phyloP scores from a whole-genome alignment of 1,140 invertebrate species.

The Pachyrhynchus sulphureomaculatus region DNA sequence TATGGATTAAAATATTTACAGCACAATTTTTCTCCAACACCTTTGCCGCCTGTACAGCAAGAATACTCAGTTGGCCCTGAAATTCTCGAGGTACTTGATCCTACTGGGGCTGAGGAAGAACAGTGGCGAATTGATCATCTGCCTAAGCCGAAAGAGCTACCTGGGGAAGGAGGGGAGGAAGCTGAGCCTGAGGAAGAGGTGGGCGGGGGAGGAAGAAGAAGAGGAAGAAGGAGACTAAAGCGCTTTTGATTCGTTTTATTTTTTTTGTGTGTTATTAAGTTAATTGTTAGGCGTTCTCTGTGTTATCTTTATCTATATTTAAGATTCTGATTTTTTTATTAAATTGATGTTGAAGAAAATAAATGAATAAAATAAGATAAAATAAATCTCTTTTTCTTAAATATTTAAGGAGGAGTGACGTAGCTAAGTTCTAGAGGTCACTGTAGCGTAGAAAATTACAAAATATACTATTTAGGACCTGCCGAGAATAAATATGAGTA shows the following conservation, averaged over 20 bases:
- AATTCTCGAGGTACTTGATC: constrained; percentile 70
- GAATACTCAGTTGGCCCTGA: constrained; percentile 67
- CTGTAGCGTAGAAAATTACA: too few species aligned
- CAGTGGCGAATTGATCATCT: constrained; percentile 56
- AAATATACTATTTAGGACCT: too few species aligned
- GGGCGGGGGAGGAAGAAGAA: constrained; percentile 47
- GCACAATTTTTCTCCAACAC: constrained; percentile 70
- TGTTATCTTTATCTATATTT: too few species aligned
- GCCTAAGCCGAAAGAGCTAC: constrained; percentile 42
- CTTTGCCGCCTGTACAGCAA: constrained; percentile 59
- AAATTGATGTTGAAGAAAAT: too few species aligned
- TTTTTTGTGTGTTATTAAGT: too few species aligned
- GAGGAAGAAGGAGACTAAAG: constrained; percentile 31
- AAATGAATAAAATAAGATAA: too few species aligned
- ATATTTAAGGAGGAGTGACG: too few species aligned
- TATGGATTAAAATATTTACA: constrained; percentile 74
- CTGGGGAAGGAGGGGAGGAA: constrained; percentile 35
- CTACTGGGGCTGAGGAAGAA: constrained; percentile 67
- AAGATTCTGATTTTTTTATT: too few species aligned
- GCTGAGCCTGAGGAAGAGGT: constrained; percentile 43
- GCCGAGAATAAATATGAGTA: too few species aligned
- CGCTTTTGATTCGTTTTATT: background rate
- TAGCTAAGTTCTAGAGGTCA: too few species aligned
- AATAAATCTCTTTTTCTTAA: too few species aligned
- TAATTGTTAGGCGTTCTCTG: too few species aligned